phyloP scores from a whole-genome alignment of 2,888 invertebrate species.

The Adineta ricciae region DNA sequence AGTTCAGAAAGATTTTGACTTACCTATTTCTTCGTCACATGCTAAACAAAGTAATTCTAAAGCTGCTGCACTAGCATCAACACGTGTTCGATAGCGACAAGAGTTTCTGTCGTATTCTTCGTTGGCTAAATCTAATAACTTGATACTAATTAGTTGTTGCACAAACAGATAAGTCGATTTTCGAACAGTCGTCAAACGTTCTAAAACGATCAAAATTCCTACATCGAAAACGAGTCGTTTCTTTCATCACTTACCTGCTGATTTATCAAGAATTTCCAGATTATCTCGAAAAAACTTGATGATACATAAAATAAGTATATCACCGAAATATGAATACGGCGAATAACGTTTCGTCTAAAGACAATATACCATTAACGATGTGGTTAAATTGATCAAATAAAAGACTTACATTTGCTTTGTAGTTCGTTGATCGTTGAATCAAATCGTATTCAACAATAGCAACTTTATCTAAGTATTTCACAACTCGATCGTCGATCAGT shows the following conservation, averaged over 20 bases:
- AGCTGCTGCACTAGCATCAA: neutral
- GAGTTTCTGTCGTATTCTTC: neutral
- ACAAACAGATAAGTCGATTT: neutral
- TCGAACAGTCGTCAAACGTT: neutral
- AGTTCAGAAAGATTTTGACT: neutral
- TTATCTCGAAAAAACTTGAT: slow-evolving; percentile 15
- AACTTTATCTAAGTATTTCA: neutral
- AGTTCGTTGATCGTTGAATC: neutral
- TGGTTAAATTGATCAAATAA: neutral
- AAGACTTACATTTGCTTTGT: neutral
- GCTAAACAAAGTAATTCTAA: slow-evolving; percentile 19
- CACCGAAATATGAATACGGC: neutral
- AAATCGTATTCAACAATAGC: neutral
- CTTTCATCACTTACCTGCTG: neutral
- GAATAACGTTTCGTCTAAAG: neutral
- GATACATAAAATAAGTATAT: neutral
- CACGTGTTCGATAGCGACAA: neutral
- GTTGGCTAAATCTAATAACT: neutral
- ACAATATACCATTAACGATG: neutral
- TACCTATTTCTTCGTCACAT: slow-evolving; percentile 4
- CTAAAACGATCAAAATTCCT: too few relatives aligned
- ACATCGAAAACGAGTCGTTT: too few relatives aligned
- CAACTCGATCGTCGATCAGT: neutral
- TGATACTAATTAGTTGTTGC: neutral
- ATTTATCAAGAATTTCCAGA: neutral